Conservation (phyloP, 1,140 invertebrate genomes). For the Apis dorsata region DNA sequence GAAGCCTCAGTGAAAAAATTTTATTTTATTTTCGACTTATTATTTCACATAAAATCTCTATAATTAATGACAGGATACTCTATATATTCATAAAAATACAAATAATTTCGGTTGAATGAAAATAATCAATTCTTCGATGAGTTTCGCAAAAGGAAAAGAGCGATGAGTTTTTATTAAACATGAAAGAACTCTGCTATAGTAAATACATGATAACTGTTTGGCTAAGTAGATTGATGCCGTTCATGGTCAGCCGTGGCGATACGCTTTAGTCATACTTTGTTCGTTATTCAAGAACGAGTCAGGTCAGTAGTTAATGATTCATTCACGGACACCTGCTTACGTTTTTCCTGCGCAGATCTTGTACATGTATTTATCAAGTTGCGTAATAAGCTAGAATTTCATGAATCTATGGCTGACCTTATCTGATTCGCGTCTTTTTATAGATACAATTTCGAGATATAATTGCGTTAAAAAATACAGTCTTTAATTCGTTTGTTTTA, state of each 20-base stretch:
- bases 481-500: not conserved
- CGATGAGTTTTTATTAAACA: not conserved
- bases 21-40: no score
- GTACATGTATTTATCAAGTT: conserved; percentile 24
- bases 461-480: not conserved
- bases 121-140: no score
- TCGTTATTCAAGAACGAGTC: conserved; percentile 48
- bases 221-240: conserved; percentile 24
- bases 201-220: not conserved
- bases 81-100: no score
- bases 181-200: not conserved
- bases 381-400: conserved; percentile 47
- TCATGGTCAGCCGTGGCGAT: conserved; percentile 26
- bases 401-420: conserved; percentile 17
- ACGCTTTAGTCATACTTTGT: conserved; percentile 27
- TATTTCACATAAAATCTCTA: no score
- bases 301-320: conserved; percentile 56
- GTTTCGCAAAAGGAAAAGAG: no score
- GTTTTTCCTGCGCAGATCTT: conserved; percentile 7
- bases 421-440: not conserved
- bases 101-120: no score
- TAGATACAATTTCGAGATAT: not conserved
- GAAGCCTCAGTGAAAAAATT: no score
- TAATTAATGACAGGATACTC: no score
- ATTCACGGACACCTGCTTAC: conserved; percentile 43